Percentiles rank a stretch among this genome's conserved stretches.
phyloP scores from a whole-genome alignment of 1,140 invertebrate genomes.

The Brachionus rotundiformis region DNA sequence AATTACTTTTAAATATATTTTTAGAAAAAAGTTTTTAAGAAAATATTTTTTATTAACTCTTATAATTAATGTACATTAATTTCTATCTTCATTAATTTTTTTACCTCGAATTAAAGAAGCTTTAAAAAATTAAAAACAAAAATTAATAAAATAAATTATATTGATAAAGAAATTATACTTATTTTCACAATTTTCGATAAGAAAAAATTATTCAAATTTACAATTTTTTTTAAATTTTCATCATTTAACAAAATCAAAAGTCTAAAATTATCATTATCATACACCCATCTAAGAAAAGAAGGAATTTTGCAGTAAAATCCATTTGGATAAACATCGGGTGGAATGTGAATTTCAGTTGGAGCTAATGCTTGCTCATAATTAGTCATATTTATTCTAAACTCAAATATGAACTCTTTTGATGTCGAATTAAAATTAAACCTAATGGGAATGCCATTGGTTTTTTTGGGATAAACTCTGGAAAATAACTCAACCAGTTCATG shows the following conservation, averaged over 20 bases:
- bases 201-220: background rate
- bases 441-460: conserved; percentile 54
- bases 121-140: background rate
- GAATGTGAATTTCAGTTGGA: conserved; percentile 55
- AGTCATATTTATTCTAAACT: conserved; percentile 45
- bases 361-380: background rate
- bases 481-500: conserved; percentile 53
- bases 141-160: background rate
- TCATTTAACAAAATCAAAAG: background rate
- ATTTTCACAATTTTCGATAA: background rate
- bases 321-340: conserved; percentile 54
- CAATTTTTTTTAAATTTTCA: background rate
- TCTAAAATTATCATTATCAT: conserved; percentile 49
- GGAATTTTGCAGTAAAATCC: conserved; percentile 53
- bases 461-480: conserved; percentile 54
- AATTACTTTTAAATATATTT: too few species aligned
- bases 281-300: conserved; percentile 50
- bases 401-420: conserved; percentile 47
- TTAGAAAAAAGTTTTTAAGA: too few species aligned
- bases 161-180: background rate
- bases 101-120: background rate
- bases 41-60: too few species aligned
- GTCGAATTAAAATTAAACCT: conserved; percentile 52
- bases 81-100: too few species aligned
- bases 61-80: too few species aligned